Evolutionary conservation across 2,888 invertebrate species (phyloP), one percentile per base, ranked within the genome.

Genomic region (Eilema sororculum): DNA sequence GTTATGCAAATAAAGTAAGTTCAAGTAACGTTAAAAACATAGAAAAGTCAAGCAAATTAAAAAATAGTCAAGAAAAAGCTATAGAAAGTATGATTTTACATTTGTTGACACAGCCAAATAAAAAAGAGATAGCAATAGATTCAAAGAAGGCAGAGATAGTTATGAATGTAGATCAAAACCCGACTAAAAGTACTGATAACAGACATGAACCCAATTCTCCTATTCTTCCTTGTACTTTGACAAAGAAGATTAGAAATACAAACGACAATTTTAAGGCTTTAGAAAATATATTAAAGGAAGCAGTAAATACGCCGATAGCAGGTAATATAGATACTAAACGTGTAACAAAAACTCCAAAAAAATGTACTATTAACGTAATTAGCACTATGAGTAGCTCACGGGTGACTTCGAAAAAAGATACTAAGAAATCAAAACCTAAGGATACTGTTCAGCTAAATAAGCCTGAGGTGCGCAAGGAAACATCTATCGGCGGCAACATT

Each of bases 191-290:
- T 13, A 52, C 12, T 22, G 57, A 64, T 57, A 61, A 69, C 22
- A 64, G 33, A 22, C 9, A 10, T 22, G 69, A 77, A 73, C 67
- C 61, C 20, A 72, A 68, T 33, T 80, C 80, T 0, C 80, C 80
- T 8, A 80, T 80, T 37, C 24, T 80, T 16, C 75, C 64, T 46
- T 75, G 77, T 46, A 73, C 56, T 68, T 1, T 72, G 24, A 16
- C 37, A 33, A 80, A 77, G 30, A 78, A 77, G 59, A 56, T 28
- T 46, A 76, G 62, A 67, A 64, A 28, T n/a, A 65, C 68, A 64
- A 33, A 52, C 0, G 59, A 70, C 57, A 61, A 0, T 66, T 13
- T 57, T 25, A 65, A 60, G 16, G 13, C 16, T 24, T 9, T 16
- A 16, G 52, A 52, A 22, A 60, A 52, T 2, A 22, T n/a, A 0